phyloP scores from a whole-genome alignment of 2,888 invertebrate species.

The Molanna angustata region DNA sequence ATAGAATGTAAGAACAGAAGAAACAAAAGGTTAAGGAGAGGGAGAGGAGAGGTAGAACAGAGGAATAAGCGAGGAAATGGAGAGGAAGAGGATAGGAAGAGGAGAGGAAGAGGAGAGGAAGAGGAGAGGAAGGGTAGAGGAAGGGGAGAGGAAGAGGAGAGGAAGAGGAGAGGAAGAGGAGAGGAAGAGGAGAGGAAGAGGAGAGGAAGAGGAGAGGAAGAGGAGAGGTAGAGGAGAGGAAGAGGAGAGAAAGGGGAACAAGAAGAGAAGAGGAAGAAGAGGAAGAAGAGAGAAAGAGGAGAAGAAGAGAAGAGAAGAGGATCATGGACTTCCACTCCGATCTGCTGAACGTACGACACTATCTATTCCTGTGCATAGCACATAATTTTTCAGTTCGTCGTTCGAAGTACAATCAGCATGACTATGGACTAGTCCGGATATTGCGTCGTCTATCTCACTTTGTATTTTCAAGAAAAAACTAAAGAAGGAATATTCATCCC shows the following conservation, averaged over 20 bases:
- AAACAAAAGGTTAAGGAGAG: no score
- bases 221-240: not conserved
- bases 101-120: not conserved
- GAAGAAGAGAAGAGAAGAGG: not conserved
- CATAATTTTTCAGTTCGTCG: no score
- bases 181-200: not conserved
- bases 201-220: not conserved
- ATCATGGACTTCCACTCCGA: no score
- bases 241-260: not conserved
- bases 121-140: not conserved
- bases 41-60: no score
- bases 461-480: no score
- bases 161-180: not conserved
- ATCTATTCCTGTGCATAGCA: no score
- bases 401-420: no score
- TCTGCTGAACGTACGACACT: no score
- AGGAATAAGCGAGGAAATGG: not conserved
- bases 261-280: not conserved
- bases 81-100: not conserved
- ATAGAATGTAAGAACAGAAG: no score
- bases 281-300: not conserved
- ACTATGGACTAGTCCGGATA: no score
- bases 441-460: no score
- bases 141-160: not conserved
- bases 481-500: no score